These are phyloP conservation scores for Tipula lateralis DNA, from an alignment of 2,888 invertebrate species.

Conservation along the genomic window DNA sequence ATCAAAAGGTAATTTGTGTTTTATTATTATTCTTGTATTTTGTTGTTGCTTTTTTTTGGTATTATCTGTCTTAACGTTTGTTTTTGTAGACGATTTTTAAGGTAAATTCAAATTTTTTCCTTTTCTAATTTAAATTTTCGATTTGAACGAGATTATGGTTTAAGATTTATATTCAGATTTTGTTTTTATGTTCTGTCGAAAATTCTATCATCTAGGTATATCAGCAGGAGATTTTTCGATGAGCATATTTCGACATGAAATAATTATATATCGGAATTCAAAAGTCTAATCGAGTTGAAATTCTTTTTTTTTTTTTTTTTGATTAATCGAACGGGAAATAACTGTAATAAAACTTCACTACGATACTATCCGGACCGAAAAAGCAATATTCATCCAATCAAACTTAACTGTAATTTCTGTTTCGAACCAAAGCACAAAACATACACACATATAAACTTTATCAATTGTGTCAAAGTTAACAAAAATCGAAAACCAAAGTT, in stretches of 20 bases:
- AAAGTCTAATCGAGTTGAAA: neutral
- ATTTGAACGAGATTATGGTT: neutral
- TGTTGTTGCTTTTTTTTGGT: neutral
- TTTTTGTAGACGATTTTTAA: neutral
- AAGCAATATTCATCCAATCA: neutral
- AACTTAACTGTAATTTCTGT: neutral
- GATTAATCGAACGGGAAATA: neutral
- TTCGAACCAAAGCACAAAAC: neutral
- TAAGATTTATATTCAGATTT: neutral
- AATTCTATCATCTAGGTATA: neutral
- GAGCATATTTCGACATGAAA: neutral
- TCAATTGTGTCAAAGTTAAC: constrained; percentile 3
- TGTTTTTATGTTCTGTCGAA: neutral
- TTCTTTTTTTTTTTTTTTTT: neutral
- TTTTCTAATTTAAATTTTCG: neutral
- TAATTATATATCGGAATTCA: neutral
- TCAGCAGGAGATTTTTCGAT: neutral
- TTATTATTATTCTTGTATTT: constrained; percentile 6
- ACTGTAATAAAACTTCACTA: neutral
- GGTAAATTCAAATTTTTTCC: neutral
- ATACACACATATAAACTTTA: neutral
- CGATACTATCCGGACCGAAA: neutral
- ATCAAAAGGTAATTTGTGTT: constrained; percentile 24
- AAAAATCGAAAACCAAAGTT: no score
- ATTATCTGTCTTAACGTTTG: neutral